Conservation (phyloP, 1,140 invertebrate species). For the Latrodectus geometricus region DNA sequence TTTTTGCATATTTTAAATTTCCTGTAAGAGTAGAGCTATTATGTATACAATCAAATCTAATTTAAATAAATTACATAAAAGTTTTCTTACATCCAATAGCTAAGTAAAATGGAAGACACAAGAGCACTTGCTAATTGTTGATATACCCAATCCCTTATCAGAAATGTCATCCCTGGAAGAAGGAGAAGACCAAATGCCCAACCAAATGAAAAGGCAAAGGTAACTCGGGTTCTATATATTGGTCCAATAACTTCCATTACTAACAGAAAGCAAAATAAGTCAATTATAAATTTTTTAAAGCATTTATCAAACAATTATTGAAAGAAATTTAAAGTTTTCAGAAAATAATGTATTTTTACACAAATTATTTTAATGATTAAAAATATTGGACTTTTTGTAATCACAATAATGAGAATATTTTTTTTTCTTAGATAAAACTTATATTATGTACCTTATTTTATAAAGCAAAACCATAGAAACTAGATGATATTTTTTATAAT, state of each 20-base stretch:
- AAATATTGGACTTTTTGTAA: too few species aligned
- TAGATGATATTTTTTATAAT: too few species aligned
- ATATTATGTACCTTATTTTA: too few species aligned
- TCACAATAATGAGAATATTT: too few species aligned
- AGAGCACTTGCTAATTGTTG: slow-evolving; percentile 81
- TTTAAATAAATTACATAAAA: neutral
- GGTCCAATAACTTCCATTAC: slow-evolving; percentile 87
- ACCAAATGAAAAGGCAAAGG: slow-evolving; percentile 82
- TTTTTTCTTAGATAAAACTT: too few species aligned
- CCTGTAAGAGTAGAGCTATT: too few species aligned
- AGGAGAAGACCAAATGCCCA: slow-evolving; percentile 83
- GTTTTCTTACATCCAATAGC: slow-evolving; percentile 54
- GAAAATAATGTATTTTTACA: too few species aligned
- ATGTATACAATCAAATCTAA: too few species aligned
- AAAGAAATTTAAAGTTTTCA: too few species aligned
- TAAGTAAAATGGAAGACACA: slow-evolving; percentile 51
- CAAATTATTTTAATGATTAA: too few species aligned
- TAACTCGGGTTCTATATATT: slow-evolving; percentile 79
- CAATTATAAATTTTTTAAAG: neutral
- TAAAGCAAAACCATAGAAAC: too few species aligned
- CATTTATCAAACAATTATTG: too few species aligned
- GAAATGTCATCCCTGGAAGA: slow-evolving; percentile 79
- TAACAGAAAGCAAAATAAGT: slow-evolving; percentile 65
- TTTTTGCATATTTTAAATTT: neutral
- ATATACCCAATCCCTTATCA: slow-evolving; percentile 80